Percentiles rank a stretch among this genome's conserved stretches.
Evolutionary conservation across 2,113 vertebrate species (phyloP).

Genomic region (Phycodurus eques): DNA sequence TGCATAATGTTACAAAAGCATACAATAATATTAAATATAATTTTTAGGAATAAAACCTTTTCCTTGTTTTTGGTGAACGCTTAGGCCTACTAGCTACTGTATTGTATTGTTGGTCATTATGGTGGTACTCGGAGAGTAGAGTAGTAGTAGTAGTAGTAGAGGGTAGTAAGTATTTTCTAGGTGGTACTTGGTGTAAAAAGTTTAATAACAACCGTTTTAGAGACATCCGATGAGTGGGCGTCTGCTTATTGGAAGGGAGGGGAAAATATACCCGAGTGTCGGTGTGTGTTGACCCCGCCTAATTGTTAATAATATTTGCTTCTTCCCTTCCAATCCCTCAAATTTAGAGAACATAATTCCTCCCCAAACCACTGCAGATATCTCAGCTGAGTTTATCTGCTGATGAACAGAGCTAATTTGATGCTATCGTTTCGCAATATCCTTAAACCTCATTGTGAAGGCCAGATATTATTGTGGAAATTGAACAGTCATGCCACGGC

Average conservation of each 20-base stretch:
- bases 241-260: not conserved
- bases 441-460: not conserved
- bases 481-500: conserved; percentile 2
- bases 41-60: too few relatives aligned
- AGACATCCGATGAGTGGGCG: not conserved
- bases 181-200: too few relatives aligned
- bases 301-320: not conserved
- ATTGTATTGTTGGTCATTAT: too few relatives aligned
- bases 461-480: not conserved
- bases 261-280: not conserved
- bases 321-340: not conserved
- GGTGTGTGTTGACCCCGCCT: not conserved
- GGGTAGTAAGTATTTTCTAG: too few relatives aligned
- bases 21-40: too few relatives aligned
- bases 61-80: too few relatives aligned
- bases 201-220: too few relatives aligned
- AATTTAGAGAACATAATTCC: not conserved
- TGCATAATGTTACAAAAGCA: too few relatives aligned
- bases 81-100: too few relatives aligned
- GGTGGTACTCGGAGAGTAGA: too few relatives aligned
- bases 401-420: not conserved
- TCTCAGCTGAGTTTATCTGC: not conserved
- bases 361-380: not conserved
- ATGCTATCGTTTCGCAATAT: not conserved
- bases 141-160: too few relatives aligned